Evolutionary conservation across 2,113 vertebrate species (phyloP), one percentile per base, ranked within the genome.

Genomic region (Pygoscelis adeliae): DNA sequence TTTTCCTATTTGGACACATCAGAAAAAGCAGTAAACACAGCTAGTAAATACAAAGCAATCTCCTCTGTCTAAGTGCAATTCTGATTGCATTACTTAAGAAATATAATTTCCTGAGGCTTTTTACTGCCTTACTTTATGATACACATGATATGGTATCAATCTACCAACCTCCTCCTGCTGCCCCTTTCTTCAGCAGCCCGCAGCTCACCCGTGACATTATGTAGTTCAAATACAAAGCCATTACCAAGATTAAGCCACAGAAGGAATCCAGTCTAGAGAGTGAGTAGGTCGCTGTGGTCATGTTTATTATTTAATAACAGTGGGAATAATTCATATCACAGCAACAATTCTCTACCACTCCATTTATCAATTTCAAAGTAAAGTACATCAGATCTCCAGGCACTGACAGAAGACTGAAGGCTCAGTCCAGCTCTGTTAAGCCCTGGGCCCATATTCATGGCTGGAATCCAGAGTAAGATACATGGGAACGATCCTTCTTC

Each of bases 261-360:
- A 52, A 83, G 42, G 82, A 96, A 97, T 91, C 83, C 92, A 89
- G 83, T 91, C 69, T 83, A 80, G 67, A 59, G 67, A 97, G 69
- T 83, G 80, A 90, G 72, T 53, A 70, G 94, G 95, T 92, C 71
- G 2, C 62, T 80, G 87, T 47, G 92, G 96, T 93, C 88, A 81
- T 89, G 93, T 94, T 97, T 97, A 97, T 94, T 97, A 97, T 97
- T 92, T 94, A 97, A 77, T 96, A 93, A 93, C 81, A 95, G 93
- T n/a, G 84, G 96, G 53, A 97, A 97, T 94, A 96, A 96, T 97
- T 95, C 87, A 52, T 93, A 97, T 84, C 86, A 89, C 78, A 96
- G 91, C 67, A 91, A 89, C 73, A 79, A 7, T 58, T 66, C 72
- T 72, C 52, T 16, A 59, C 53, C 52, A 73, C 44, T 50, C 32